Conservation (phyloP, 2,888 invertebrate species). For the Aelia acuminata region DNA sequence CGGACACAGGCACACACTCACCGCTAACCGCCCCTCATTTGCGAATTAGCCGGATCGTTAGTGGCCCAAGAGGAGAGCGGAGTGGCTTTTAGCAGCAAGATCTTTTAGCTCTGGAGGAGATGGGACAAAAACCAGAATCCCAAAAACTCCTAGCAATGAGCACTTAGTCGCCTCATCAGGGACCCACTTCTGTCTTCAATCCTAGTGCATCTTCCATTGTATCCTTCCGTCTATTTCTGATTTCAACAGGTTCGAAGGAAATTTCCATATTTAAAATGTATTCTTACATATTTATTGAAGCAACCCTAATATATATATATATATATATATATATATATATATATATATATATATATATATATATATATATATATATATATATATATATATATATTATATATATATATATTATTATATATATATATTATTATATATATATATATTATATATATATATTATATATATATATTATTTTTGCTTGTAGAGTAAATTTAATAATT, state of each 20-base stretch:
- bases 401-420: too few species aligned
- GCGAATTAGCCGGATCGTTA: constrained; percentile 43
- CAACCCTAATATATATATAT: too few species aligned
- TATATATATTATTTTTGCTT: too few species aligned
- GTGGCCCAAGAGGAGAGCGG: not conserved
- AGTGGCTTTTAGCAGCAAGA: constrained; percentile 7
- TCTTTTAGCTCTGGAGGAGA: not conserved
- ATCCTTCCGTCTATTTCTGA: not conserved
- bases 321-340: too few species aligned
- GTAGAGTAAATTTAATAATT: too few species aligned
- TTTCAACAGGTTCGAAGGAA: not conserved
- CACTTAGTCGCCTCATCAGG: not conserved
- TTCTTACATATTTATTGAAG: too few species aligned
- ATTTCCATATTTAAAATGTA: too few species aligned
- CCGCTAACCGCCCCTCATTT: constrained; percentile 12
- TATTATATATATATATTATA: too few species aligned
- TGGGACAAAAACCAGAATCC: not conserved
- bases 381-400: too few species aligned
- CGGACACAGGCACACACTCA: constrained; percentile 11
- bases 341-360: too few species aligned
- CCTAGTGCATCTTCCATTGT: not conserved
- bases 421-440: too few species aligned
- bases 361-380: too few species aligned
- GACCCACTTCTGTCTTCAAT: not conserved
- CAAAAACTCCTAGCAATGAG: not conserved